Evolutionary conservation across 2,797 vertebrate genomes (phyloP).

Genomic region (Pteropus rufus): DNA sequence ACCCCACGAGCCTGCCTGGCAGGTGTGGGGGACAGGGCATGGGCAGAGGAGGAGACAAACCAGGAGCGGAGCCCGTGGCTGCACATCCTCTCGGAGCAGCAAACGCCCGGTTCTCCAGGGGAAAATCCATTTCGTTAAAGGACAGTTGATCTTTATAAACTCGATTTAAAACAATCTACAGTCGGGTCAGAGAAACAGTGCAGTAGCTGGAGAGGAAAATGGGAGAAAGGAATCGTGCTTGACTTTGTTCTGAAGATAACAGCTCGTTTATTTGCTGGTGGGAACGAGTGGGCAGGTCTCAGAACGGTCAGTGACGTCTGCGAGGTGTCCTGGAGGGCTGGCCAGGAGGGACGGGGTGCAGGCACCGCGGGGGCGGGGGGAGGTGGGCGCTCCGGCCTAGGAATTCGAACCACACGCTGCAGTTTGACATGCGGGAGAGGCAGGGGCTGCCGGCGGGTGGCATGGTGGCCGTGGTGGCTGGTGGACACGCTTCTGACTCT

Average conservation of each 20-base stretch:
- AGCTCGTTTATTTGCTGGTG: not conserved
- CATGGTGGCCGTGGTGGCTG: not conserved
- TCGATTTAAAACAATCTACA: not conserved
- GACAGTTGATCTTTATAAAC: not conserved
- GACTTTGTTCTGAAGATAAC: not conserved
- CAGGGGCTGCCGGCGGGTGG: not conserved
- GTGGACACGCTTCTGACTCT: not conserved
- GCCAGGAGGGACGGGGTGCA: not conserved
- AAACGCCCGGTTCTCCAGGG: rapidly evolving
- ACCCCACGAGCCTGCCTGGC: not conserved
- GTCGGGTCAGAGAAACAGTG: not conserved
- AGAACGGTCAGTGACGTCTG: not conserved
- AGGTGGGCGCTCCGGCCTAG: rapidly evolving
- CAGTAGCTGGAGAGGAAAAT: not conserved
- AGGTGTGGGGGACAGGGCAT: not conserved
- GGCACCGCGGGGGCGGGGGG: rapidly evolving
- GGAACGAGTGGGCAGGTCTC: rapidly evolving
- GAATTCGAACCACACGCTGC: rapidly evolving
- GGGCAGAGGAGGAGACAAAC: not conserved
- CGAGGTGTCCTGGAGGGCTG: not conserved
- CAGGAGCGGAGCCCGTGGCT: too few species aligned
- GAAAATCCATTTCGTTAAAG: not conserved
- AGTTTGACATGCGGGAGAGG: not conserved
- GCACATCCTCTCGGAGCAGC: not conserved
- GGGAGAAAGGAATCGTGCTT: not conserved